A percentile compares a stretch with the other conserved stretches of the same genome.
These are phyloP conservation scores for Cactoblastis cactorum DNA, from an alignment of 2,888 invertebrate species.

Conservation along the genomic window DNA sequence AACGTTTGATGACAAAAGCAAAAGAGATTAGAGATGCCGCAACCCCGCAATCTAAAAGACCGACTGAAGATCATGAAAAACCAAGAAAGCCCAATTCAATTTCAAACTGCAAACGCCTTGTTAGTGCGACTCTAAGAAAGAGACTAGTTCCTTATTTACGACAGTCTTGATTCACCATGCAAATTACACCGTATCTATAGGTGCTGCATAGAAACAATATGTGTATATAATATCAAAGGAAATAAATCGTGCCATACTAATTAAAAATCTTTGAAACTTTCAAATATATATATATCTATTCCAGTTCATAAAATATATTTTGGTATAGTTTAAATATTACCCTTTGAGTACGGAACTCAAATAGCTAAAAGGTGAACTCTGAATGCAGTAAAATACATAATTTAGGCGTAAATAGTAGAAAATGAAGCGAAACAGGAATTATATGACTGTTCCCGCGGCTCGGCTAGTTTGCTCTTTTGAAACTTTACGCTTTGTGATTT, in stretches of 20 bases:
- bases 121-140: conserved; percentile 15
- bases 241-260: too few species aligned
- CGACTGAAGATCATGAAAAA: conserved; percentile 16
- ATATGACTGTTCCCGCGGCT: background rate
- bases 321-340: too few species aligned
- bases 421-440: background rate
- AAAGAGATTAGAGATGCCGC: conserved; percentile 15
- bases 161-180: background rate
- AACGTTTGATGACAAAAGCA: conserved; percentile 18
- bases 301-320: too few species aligned
- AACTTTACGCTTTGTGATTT: conserved; percentile 17
- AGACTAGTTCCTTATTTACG: background rate
- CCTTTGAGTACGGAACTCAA: background rate
- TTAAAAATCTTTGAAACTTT: too few species aligned
- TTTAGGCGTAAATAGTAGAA: too few species aligned
- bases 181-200: background rate
- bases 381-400: background rate
- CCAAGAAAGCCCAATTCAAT: conserved; percentile 17
- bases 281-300: too few species aligned
- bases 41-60: too few species aligned
- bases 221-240: too few species aligned
- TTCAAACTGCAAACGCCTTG: conserved; percentile 18
- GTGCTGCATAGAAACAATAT: too few species aligned
- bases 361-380: too few species aligned
- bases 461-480: conserved; percentile 14